Evolutionary conservation across 2,113 vertebrate species (phyloP).

Genomic region (Vombatus ursinus): DNA sequence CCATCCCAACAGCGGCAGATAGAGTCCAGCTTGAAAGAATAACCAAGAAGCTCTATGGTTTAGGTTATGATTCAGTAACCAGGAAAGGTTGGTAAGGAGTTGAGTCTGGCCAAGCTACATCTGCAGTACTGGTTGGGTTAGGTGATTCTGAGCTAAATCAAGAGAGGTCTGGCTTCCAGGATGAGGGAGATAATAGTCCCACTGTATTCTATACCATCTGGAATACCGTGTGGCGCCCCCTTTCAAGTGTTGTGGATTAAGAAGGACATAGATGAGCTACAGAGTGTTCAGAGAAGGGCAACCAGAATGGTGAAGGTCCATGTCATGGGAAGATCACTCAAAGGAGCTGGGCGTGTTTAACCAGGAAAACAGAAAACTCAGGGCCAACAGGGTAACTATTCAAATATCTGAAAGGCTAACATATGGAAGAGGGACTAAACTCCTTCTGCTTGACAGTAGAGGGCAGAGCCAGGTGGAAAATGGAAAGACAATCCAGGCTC

Average conservation of each 20-base stretch:
- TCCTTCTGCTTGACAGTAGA: too few species aligned
- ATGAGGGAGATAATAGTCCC: background rate
- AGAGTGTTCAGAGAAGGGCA: background rate
- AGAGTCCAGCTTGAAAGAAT: background rate
- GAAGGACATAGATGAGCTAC: background rate
- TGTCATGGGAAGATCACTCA: background rate
- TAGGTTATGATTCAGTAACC: background rate
- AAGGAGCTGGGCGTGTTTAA: background rate
- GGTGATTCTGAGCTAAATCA: background rate
- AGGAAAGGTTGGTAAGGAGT: background rate
- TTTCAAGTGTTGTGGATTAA: background rate
- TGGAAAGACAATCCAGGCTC: too few species aligned
- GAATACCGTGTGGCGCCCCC: background rate
- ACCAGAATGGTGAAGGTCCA: background rate
- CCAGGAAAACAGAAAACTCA: background rate
- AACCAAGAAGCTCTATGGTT: background rate
- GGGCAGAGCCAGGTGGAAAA: too few species aligned
- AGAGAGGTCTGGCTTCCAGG: background rate
- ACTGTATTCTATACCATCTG: background rate
- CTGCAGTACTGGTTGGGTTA: background rate
- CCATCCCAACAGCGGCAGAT: background rate
- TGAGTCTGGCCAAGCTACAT: background rate
- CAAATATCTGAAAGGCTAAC: background rate
- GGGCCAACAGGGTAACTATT: background rate
- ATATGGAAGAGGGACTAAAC: background rate